Evolutionary conservation across 2,888 invertebrate genomes (phyloP).

Genomic region (Micoletzkya japonica): DNA sequence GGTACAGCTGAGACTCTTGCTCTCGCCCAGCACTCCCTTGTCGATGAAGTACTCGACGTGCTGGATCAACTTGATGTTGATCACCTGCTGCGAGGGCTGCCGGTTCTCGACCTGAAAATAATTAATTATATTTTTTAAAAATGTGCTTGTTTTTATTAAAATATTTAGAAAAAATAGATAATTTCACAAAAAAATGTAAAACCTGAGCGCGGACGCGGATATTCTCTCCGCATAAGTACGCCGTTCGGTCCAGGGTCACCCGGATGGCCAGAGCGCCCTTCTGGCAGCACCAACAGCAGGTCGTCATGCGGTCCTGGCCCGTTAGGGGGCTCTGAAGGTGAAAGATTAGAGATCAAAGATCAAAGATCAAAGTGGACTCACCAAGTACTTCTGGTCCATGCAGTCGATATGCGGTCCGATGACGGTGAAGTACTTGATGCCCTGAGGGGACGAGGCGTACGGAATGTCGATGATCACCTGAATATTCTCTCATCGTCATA

Average conservation of each 20-base stretch:
- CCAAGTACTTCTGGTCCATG: slow-evolving; percentile 79
- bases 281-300: slow-evolving; percentile 77
- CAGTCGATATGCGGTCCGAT: slow-evolving; percentile 80
- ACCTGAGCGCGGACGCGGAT: slow-evolving; percentile 65
- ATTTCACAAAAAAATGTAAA: not conserved
- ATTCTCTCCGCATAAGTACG: slow-evolving; percentile 71
- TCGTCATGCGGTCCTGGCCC: slow-evolving; percentile 72
- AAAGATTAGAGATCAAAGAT: not conserved
- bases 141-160: not conserved
- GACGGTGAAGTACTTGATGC: slow-evolving; percentile 79
- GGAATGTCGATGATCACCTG: slow-evolving; percentile 75
- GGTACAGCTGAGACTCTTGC: slow-evolving; percentile 74
- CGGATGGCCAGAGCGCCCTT: slow-evolving; percentile 74
- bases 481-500: slow-evolving; percentile 37
- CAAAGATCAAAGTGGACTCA: slow-evolving; percentile 63
- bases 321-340: slow-evolving; percentile 72
- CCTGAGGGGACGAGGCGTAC: slow-evolving; percentile 79
- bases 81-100: slow-evolving; percentile 40
- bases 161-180: not conserved
- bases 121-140: not conserved
- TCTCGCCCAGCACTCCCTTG: slow-evolving; percentile 75
- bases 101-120: slow-evolving; percentile 46
- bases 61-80: slow-evolving; percentile 65
- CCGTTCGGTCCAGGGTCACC: slow-evolving; percentile 75
- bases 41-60: slow-evolving; percentile 79